phyloP scores from a whole-genome alignment of 2,888 invertebrate genomes.

The Drosophila yooni region DNA sequence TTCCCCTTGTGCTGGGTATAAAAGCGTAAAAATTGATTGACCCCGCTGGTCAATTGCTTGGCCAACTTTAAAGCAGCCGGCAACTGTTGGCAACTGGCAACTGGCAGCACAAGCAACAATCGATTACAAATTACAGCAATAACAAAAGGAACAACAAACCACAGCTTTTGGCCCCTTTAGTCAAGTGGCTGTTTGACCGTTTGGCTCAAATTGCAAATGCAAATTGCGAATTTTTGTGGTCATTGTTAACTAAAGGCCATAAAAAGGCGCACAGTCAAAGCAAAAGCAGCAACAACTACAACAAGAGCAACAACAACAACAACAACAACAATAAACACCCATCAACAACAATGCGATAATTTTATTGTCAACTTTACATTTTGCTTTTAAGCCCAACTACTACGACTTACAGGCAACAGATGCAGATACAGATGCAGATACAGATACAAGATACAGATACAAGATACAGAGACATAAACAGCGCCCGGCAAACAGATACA shows the following conservation, averaged over 20 bases:
- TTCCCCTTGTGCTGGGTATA: slow-evolving; percentile 26
- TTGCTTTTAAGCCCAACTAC: slow-evolving; percentile 40
- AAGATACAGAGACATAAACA: slow-evolving; percentile 10
- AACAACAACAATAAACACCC: slow-evolving; percentile 37
- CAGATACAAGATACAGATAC: slow-evolving; percentile 20
- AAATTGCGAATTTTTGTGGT: slow-evolving; percentile 78
- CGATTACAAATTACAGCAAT: slow-evolving; percentile 47
- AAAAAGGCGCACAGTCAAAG: slow-evolving; percentile 57
- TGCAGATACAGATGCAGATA: slow-evolving; percentile 20
- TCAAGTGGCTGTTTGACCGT: slow-evolving; percentile 57
- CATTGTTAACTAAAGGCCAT: slow-evolving; percentile 77
- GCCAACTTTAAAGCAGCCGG: slow-evolving; percentile 65
- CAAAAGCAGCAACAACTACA: slow-evolving; percentile 19
- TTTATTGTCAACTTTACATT: slow-evolving; percentile 71
- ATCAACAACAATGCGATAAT: slow-evolving; percentile 67
- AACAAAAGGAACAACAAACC: slow-evolving; percentile 18
- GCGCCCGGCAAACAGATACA: slow-evolving; percentile 2
- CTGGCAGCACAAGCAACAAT: slow-evolving; percentile 24
- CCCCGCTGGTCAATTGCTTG: slow-evolving; percentile 67
- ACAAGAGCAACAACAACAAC: slow-evolving; percentile 27
- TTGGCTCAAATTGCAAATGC: slow-evolving; percentile 74
- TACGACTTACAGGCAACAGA: slow-evolving; percentile 19
- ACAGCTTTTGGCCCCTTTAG: slow-evolving; percentile 46
- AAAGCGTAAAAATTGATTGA: slow-evolving; percentile 44
- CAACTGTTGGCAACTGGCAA: slow-evolving; percentile 18